Evolutionary conservation across 2,797 vertebrate species (phyloP), one percentile per base, ranked within the genome.

Genomic region (Rallus crepitans): DNA sequence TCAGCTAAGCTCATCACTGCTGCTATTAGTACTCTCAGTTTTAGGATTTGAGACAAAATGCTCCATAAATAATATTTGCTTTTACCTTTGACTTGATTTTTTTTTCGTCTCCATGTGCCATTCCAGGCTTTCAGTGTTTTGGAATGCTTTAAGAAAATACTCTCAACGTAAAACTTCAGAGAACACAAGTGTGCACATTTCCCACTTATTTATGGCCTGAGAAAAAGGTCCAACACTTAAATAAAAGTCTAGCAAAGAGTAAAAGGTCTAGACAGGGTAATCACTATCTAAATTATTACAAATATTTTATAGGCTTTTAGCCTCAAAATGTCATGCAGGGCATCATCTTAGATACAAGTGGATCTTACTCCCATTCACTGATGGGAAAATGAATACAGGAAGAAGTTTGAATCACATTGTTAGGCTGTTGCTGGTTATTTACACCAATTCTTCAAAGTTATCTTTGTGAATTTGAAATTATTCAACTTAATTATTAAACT

Each of bases 251-350:
- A 90, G 60, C 61, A 68, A 93, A 84, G 71, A 95, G 81, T 87
- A 95, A 60, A 70, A 94, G 83, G 61, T 91, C 83, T 96, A 91
- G 79, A 96, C 86, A 87, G 77, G 21, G 65, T 84, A 96, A 96
- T 87, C 65, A 37, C 55, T 91, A 91, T 82, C 72, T 91, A 90
- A 96, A 90, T 77, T 80, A 90, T 70, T 94, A 88, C 87, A 96
- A 96, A 93, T 94, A 88, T 91, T 96, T 96, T 65, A 39, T 56
- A 94, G 57, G 61, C 60, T 94, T 96, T 94, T 96, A 96, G 56
- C 76, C 80, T 83, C 64, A 80, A 89, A 92, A 79, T 21, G 56
- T 57, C 70, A 85, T 37, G 84, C 53, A 64, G 18, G 35, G 31
- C 50, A 85, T 84, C 82, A 63, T 90, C 71, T 93, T 60, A 27